These are phyloP conservation scores for Azorinus chamasolen DNA, from an alignment of 2,888 invertebrate genomes.

Conservation along the genomic window DNA sequence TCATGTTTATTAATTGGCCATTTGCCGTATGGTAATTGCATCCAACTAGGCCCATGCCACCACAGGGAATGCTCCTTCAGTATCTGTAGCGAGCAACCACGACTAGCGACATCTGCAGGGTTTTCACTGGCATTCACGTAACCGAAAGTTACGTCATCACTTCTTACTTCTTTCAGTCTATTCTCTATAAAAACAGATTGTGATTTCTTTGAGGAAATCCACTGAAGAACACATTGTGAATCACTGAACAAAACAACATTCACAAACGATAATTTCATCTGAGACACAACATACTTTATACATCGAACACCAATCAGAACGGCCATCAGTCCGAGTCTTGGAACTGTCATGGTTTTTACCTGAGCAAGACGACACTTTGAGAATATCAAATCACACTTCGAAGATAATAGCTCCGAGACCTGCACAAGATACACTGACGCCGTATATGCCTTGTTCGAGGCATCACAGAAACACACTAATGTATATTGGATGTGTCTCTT, in stretches of 20 bases:
- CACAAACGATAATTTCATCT: no score
- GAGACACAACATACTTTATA: neutral
- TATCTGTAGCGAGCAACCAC: neutral
- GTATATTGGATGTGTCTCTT: neutral
- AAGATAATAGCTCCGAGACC: neutral
- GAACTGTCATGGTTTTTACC: slow-evolving; percentile 23
- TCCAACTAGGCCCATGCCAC: slow-evolving; percentile 18
- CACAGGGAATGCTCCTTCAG: slow-evolving; percentile 12
- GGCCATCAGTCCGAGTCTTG: slow-evolving; percentile 25
- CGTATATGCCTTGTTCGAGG: slow-evolving; percentile 32
- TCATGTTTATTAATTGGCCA: no score
- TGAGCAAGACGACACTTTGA: slow-evolving; percentile 29
- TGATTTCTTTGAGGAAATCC: no score
- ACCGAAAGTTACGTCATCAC: no score
- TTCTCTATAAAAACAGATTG: no score
- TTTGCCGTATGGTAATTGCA: no score
- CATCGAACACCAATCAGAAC: no score
- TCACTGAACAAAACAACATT: no score
- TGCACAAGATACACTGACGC: slow-evolving; percentile 23
- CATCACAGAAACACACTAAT: slow-evolving; percentile 29
- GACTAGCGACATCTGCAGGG: no score
- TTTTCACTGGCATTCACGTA: no score
- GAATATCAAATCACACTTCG: slow-evolving; percentile 29
- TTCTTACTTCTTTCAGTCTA: no score
- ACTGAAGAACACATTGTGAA: no score